These are phyloP conservation scores for Dromococcyx pavoninus DNA, from an alignment of 2,797 vertebrate genomes.

Conservation along the genomic window DNA sequence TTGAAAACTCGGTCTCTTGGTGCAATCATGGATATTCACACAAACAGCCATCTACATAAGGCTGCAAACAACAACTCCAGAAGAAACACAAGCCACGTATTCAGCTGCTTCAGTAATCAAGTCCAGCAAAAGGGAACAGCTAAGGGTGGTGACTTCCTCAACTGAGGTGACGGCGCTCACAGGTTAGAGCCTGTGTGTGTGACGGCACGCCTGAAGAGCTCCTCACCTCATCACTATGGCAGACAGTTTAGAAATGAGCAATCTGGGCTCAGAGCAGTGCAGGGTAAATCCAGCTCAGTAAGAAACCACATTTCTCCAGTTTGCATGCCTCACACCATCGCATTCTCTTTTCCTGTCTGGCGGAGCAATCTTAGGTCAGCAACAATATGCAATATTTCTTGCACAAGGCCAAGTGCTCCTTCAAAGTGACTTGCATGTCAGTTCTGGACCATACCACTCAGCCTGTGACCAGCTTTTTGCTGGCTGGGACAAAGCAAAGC, in stretches of 20 bases:
- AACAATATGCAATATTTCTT: neutral
- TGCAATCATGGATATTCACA: neutral
- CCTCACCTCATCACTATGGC: neutral
- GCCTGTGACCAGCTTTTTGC: neutral
- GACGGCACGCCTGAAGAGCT: no score
- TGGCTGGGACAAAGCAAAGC: neutral
- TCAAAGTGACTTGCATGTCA: fast-evolving
- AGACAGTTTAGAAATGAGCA: neutral
- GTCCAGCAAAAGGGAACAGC: neutral
- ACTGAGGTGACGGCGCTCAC: neutral
- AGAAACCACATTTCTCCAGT: neutral
- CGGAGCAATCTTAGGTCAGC: neutral
- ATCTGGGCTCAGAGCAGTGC: neutral
- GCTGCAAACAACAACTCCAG: neutral
- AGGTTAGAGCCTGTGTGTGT: neutral
- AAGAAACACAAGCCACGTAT: neutral
- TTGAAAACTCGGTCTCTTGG: neutral
- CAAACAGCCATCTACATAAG: neutral
- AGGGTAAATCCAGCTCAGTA: neutral
- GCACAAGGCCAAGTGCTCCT: neutral
- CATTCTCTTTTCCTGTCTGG: neutral
- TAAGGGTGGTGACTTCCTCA: neutral
- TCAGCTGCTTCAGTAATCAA: neutral
- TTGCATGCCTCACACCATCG: fast-evolving
- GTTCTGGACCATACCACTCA: neutral